A percentile compares a stretch with the other conserved stretches of the same genome.
phyloP scores from a whole-genome alignment of 2,797 vertebrate genomes.

The Podarcis lilfordi region DNA sequence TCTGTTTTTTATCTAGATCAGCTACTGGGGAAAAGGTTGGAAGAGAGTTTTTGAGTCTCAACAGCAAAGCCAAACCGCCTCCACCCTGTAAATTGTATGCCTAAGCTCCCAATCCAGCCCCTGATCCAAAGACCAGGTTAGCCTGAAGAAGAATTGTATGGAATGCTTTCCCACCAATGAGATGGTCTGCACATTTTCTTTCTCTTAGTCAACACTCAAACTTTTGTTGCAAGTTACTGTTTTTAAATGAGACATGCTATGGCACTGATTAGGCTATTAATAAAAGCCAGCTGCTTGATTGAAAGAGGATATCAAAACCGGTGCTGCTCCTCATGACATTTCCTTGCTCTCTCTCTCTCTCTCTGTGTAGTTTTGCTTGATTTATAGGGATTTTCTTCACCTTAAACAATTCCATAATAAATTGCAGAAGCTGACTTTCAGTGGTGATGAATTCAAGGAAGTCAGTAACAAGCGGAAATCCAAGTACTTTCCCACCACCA shows the following conservation, averaged over 20 bases:
- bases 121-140: background rate
- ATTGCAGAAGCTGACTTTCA: conserved; percentile 28
- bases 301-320: conserved; percentile 23
- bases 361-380: conserved; percentile 61
- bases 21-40: background rate
- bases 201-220: background rate
- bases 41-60: background rate
- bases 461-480: background rate
- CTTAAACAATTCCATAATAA: conserved; percentile 63
- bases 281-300: background rate
- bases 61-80: background rate
- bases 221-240: background rate
- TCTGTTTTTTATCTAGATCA: background rate
- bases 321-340: conserved; percentile 61
- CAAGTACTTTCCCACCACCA: background rate
- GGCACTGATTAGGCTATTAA: background rate
- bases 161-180: background rate
- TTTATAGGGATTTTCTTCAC: conserved; percentile 64
- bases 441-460: conserved; percentile 42
- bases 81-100: too few relatives aligned
- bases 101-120: background rate
- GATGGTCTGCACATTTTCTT: background rate
- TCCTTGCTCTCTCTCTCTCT: conserved; percentile 65
- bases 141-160: background rate
- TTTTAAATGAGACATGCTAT: background rate